Base-by-base conservation (phyloP, 1,140 invertebrate species). In the Listronotus bonariensis region DNA sequence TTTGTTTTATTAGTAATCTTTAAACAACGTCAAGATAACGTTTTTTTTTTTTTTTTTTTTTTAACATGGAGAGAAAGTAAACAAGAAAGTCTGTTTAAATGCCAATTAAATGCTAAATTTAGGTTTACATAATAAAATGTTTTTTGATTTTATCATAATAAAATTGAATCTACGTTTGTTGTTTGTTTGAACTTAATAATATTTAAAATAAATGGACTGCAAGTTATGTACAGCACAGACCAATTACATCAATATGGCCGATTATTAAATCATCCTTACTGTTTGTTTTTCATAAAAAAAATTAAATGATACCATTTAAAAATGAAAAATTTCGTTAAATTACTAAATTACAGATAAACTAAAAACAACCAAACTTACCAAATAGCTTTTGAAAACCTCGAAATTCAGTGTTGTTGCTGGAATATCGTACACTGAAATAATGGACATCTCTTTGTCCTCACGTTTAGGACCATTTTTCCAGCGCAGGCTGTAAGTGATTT, bases 321-420 rank as follows among this genome's bases (percentile, higher is more conserved):
- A 10, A 6, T 36, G 6, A 3, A 36, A 52, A 7, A 20, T 6
- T 49, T 7, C n/a, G 18, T 9, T n/a, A 1, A 49, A 18, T 3
- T 26, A 49, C 15, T 11, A 49, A 20, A 49, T 49, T 26, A 26
- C 1, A 1, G 6, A 11, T 9, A 17, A 9, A 3, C 4, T 26
- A 20, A 49, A 14, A 49, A n/a, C 12, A 56, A 56, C 42, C 0
- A 14, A 59, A 65, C 49, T 75, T 72, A 80, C 79, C 69, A 80
- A 62, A 65, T 80, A 80, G 6, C 76, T 77, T 69, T 79, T 79
- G 54, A 80, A 80, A 45, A 69, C 73, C 56, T 75, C 67, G 70
- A 74, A 79, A 68, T 76, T 74, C 11, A 78, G 61, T 14, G 77
- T 77, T 8, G 76, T 75, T 11, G 77, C 66, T 8, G 75, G 72